A percentile compares a stretch with the other conserved stretches of the same genome.
Conservation (phyloP, 2,113 vertebrate genomes). For the Sceloporus tristichus region DNA sequence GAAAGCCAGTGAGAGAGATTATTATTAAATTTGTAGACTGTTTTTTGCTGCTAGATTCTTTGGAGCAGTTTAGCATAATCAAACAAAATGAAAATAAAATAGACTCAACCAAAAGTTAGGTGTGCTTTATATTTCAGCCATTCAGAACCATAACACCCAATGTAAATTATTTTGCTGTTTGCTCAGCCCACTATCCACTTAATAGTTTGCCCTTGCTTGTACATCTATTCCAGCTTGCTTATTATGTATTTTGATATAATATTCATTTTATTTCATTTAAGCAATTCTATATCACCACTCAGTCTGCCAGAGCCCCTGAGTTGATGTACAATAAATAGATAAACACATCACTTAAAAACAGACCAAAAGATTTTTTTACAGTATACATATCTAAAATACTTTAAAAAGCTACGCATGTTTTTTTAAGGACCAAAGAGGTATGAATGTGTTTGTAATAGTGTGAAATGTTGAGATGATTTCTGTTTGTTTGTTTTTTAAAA, state of each 20-base stretch:
- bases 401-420: too few species aligned
- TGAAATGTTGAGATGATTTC: too few species aligned
- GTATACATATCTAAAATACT: too few species aligned
- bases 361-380: too few species aligned
- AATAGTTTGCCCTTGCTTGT: background rate
- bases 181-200: background rate
- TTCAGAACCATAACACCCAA: background rate
- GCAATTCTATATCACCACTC: too few species aligned
- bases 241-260: background rate
- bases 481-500: background rate
- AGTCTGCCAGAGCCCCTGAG: too few species aligned
- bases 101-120: background rate
- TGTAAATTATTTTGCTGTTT: background rate
- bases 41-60: background rate
- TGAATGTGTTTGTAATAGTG: too few species aligned
- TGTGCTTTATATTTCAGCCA: background rate
- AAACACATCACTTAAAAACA: too few species aligned
- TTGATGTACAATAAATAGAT: too few species aligned
- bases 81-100: background rate
- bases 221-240: background rate
- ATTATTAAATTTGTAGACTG: background rate
- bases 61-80: background rate
- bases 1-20: too few species aligned
- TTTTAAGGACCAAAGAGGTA: too few species aligned
- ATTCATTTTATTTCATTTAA: constrained; percentile 1